Conservation (phyloP, 2,797 vertebrate genomes). For the Urosaurus nigricauda region DNA sequence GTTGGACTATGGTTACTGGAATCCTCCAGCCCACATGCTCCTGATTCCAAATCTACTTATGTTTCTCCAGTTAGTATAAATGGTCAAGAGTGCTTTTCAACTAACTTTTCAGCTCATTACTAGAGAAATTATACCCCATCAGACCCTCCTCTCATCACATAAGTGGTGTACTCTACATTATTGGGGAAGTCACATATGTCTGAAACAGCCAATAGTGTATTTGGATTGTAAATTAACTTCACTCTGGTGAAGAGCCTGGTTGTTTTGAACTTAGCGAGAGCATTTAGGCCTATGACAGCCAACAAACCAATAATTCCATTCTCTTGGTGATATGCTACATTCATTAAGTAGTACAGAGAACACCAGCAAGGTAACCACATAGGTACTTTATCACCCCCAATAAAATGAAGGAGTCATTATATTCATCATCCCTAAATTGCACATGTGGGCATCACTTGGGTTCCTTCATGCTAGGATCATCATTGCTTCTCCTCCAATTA, state of each 20-base stretch:
- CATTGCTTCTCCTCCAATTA: slow-evolving; percentile 14
- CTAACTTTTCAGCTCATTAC: background rate
- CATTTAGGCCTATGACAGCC: background rate
- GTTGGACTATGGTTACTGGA: too few species aligned
- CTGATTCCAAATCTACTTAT: background rate
- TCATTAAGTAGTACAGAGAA: background rate
- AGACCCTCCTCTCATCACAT: too few species aligned
- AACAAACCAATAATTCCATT: background rate
- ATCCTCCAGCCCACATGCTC: too few species aligned
- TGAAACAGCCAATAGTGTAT: background rate
- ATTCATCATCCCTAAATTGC: slow-evolving; percentile 25
- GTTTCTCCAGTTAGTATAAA: background rate
- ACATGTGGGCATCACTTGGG: background rate
- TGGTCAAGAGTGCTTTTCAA: background rate
- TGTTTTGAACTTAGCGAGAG: background rate
- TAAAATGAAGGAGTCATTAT: slow-evolving; percentile 1
- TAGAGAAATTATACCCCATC: background rate
- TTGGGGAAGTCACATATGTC: background rate
- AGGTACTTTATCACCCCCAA: slow-evolving; percentile 10
- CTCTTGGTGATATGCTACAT: background rate
- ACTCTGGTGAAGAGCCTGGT: background rate
- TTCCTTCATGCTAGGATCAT: background rate
- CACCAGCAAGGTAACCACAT: background rate
- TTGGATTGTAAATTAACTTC: background rate
- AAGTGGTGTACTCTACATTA: too few species aligned